Base-by-base conservation (phyloP, 2,888 invertebrate genomes). In the Halictus quadricinctus region DNA sequence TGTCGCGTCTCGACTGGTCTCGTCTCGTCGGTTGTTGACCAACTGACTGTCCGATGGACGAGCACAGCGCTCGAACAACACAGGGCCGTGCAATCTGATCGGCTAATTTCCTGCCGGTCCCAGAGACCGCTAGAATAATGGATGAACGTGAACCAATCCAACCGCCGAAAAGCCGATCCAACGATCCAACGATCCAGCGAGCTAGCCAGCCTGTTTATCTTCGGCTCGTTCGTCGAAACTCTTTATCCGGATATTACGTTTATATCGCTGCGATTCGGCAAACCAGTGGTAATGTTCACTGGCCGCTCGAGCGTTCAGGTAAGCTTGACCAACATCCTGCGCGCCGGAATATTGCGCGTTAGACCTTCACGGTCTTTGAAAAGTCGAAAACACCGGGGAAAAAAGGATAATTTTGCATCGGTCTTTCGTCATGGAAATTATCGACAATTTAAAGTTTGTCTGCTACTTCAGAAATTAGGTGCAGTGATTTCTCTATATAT, bases 201-300 rank as follows among this genome's bases (percentile, higher is more conserved):
- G 54, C 54, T 2, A 21, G 21, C 10, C 18, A 18, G n/a, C 29
- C 25, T 69, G 66, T 69, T 69, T 69, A 41, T 69, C 66, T 21
- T 41, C 36, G 36, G 8, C 66, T 54, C 21, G 54, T 54, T n/a
- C 54, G 54, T 5, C 69, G 43, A 36, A 36, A 66, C 66, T 66
- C 66, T 66, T 69, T 43, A 69, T 69, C 41, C 41, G 69, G 41
- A 69, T 69, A 69, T 69, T 69, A 69, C 21, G 69, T 69, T 41
- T 69, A 69, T 69, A 12, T 41, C 21, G 41, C 21, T 4, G 36
- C 66, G 41, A 41, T 69, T 69, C 21, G 41, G 72, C 12, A 69
- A 69, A 69, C 69, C 21, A 69, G 69, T 36, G 66, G 18, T 36
- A 66, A 66, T 21, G 66, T 18, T 29, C 66, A 18, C 13, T 25